A percentile compares a stretch with the other conserved stretches of the same genome.
phyloP scores from a whole-genome alignment of 2,113 vertebrate genomes.

The Montifringilla adamsi region DNA sequence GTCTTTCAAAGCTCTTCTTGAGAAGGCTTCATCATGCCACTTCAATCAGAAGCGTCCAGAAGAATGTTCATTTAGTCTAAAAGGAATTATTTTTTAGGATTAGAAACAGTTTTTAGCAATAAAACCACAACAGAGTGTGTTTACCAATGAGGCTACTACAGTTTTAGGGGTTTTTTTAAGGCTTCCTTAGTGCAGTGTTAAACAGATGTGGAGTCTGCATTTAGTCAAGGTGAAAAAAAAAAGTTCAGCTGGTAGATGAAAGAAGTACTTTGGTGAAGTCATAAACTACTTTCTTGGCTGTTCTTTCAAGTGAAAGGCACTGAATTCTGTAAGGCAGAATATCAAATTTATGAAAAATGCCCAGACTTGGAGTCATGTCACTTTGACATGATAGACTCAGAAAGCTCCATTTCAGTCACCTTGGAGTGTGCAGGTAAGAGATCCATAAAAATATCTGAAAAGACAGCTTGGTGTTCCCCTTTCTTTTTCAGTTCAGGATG shows the following conservation, averaged over 20 bases:
- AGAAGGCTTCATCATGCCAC: neutral
- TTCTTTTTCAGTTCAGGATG: neutral
- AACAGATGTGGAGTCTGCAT: neutral
- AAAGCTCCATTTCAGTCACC: neutral
- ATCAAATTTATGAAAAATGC: neutral
- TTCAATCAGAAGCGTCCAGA: neutral
- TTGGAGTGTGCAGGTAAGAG: neutral
- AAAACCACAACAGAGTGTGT: neutral
- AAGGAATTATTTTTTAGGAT: neutral
- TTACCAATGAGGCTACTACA: neutral
- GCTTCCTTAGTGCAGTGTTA: neutral
- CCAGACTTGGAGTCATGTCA: neutral
- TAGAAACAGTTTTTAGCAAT: neutral
- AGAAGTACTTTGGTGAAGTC: neutral
- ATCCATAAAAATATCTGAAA: neutral
- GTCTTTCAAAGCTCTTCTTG: neutral
- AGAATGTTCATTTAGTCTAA: neutral
- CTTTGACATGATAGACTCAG: neutral
- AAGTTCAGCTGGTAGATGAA: neutral
- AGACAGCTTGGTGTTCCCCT: neutral
- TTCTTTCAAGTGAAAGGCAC: neutral
- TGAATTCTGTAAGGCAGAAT: neutral
- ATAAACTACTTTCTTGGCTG: neutral
- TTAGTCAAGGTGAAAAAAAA: neutral
- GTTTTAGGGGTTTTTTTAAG: neutral